Evolutionary conservation across 2,888 invertebrate genomes (phyloP).

Genomic region (Portevinia maculata): DNA sequence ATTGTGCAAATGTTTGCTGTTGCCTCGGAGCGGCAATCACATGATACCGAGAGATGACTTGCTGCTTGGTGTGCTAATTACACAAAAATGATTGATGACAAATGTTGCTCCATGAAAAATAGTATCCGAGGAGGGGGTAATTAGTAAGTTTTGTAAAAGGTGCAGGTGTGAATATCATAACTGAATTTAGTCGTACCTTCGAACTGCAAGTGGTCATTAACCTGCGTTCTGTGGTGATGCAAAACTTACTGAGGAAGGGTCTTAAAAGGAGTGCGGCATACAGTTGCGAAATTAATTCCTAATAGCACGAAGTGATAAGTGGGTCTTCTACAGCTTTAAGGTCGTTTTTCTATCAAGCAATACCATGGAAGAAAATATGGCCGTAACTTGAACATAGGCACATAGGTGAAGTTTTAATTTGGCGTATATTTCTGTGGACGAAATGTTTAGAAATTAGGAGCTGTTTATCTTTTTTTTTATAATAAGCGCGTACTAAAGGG

Average conservation of each 20-base stretch:
- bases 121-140: conserved; percentile 33
- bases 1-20: conserved; percentile 63
- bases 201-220: conserved; percentile 11
- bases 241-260: neutral
- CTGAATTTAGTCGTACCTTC: neutral
- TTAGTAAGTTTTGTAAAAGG: conserved; percentile 35
- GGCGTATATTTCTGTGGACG: too few relatives aligned
- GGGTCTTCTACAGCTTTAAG: too few relatives aligned
- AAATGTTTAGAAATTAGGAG: too few relatives aligned
- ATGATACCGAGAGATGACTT: conserved; percentile 41
- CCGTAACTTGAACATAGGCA: too few relatives aligned
- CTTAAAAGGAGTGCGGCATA: neutral
- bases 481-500: too few relatives aligned
- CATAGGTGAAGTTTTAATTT: too few relatives aligned
- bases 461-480: too few relatives aligned
- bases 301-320: too few relatives aligned
- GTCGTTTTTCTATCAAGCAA: too few relatives aligned
- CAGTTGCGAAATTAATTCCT: neutral
- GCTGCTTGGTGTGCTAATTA: conserved; percentile 46
- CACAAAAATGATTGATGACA: conserved; percentile 68
- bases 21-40: conserved; percentile 50
- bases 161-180: conserved; percentile 36
- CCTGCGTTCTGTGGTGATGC: neutral
- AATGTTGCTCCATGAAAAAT: conserved; percentile 17
- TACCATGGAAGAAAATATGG: too few relatives aligned